Percentiles rank a stretch among this genome's conserved stretches.
phyloP scores from a whole-genome alignment of 30 jellyfish, hydroid and myxozoan species.

The Clytia hemisphaerica region DNA sequence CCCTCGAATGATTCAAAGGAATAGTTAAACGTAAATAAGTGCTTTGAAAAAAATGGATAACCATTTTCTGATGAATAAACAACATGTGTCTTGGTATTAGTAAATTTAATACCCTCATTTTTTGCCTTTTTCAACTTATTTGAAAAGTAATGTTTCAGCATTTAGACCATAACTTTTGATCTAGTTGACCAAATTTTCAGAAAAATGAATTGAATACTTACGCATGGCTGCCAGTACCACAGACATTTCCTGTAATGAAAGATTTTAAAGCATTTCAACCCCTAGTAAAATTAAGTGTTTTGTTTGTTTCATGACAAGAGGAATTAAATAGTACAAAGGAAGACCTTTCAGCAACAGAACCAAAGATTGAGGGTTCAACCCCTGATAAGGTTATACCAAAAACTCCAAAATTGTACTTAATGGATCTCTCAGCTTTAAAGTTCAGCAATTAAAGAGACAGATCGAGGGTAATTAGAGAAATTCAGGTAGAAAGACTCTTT shows the following conservation, averaged over 20 bases:
- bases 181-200: too few relatives aligned
- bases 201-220: conserved; percentile 6
- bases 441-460: not conserved
- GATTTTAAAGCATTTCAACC: conserved; percentile 1
- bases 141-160: not conserved
- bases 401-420: not conserved
- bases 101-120: too few relatives aligned
- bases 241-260: conserved; percentile 39
- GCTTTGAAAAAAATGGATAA: too few relatives aligned
- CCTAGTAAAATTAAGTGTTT: not conserved
- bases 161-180: too few relatives aligned
- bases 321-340: not conserved
- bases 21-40: too few relatives aligned
- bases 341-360: not conserved
- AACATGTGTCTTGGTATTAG: too few relatives aligned
- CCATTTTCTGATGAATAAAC: too few relatives aligned
- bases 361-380: not conserved
- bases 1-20: too few relatives aligned
- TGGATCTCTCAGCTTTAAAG: not conserved
- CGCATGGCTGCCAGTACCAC: conserved; percentile 56
- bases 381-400: too few relatives aligned
- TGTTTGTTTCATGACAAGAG: conserved; percentile 5
- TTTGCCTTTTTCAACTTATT: not conserved
- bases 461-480: too few relatives aligned
- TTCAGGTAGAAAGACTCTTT: too few relatives aligned